phyloP scores from a whole-genome alignment of 2,888 invertebrate genomes.

The Galerucella nymphaeae region DNA sequence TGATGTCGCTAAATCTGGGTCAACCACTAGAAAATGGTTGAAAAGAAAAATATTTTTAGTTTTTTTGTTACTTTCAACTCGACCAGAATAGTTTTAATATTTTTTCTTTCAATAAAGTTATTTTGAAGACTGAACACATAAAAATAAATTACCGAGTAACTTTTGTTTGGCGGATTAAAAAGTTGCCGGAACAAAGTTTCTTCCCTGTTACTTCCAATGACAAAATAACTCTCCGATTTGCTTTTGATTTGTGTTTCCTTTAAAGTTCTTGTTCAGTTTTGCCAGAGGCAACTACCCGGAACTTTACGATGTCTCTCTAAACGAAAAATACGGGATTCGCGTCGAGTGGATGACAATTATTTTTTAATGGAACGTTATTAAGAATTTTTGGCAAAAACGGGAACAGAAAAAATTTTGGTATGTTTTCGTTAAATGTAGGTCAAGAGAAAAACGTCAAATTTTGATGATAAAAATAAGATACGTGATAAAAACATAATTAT shows the following conservation, averaged over 20 bases:
- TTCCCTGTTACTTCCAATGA: conserved; percentile 18
- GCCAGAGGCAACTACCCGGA: not conserved
- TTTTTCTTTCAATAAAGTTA: not conserved
- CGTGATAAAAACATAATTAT: too few relatives aligned
- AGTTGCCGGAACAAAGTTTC: conserved; percentile 21
- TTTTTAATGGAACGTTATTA: too few relatives aligned
- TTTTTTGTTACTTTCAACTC: too few relatives aligned
- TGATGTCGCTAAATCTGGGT: too few relatives aligned
- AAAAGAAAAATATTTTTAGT: too few relatives aligned
- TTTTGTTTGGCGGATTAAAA: conserved; percentile 12
- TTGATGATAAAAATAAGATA: too few relatives aligned
- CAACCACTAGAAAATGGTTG: too few relatives aligned
- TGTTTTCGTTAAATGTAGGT: too few relatives aligned
- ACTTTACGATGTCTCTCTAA: not conserved
- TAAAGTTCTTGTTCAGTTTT: conserved; percentile 6
- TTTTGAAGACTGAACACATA: conserved; percentile 20
- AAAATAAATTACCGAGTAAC: conserved; percentile 15
- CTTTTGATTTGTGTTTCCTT: conserved; percentile 23
- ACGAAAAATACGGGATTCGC: not conserved
- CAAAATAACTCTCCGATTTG: conserved; percentile 20
- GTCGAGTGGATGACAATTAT: too few relatives aligned
- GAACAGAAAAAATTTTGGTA: too few relatives aligned
- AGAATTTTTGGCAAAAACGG: too few relatives aligned
- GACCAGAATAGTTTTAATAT: not conserved
- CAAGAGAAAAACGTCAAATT: too few relatives aligned